Base-by-base conservation (phyloP, 2,888 invertebrate genomes). In the Microplitis manilae region DNA sequence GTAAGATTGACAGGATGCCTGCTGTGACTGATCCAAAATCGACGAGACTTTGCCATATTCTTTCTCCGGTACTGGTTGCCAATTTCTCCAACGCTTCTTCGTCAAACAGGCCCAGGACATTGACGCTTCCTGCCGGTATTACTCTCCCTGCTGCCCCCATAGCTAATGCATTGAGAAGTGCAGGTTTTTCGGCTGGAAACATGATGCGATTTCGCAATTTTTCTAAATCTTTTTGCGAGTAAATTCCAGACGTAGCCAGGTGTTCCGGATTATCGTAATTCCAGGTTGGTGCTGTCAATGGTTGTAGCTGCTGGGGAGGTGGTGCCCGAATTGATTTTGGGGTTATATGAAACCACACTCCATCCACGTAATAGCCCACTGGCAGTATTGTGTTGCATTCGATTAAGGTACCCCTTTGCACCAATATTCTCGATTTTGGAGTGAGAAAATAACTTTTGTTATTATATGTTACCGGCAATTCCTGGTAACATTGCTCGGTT, bases 131-230 rank as follows among this genome's bases (percentile, higher is more conserved):
- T 15, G 15, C 6, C 6, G 15, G 62, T 13, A 62, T 30, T 7
- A 9, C 9, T 30, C 40, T 5, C 15, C 71, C 75, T 9, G 17
- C 38, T 5, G 17, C 59, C 6, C 20, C 67, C 7, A 38, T 70
- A 13, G 68, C 79, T 7, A 75, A 41, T 13, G 68, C 60, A 39
- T 76, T 73, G 0, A 78, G 20, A n/a, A 78, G n/a, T 20, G 78
- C 78, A 20, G 75, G 38, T 68, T 68, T 75, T 71, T 78, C 78
- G 8, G 78, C 72, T 8, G 79, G 77, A 15, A 79, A 77, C 79
- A 79, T 79, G 13, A 79, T 79, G 2, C 74, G 64, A 20, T 76
- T 62, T 1, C 76, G 59, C 4, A 73, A 39, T n/a, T 79, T 76
- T 39, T 65, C 15, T 15, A 79, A 65, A n/a, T 77, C 75, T 8